Base-by-base conservation (phyloP, 2,797 vertebrate species). In the Anomalospiza imberbis region DNA sequence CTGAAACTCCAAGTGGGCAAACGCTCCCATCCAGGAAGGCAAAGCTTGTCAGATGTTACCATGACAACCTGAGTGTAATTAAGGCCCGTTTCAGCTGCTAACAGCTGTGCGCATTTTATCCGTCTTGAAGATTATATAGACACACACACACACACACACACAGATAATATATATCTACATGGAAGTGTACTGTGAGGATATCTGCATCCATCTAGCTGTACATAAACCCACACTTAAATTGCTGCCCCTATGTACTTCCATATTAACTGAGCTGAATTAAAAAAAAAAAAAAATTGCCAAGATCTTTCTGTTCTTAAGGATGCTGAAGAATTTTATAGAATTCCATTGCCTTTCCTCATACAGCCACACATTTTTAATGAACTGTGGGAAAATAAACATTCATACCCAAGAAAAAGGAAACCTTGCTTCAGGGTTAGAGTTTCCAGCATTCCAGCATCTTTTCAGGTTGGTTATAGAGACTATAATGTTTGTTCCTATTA, bases 61-160 rank as follows among this genome's bases (percentile, higher is more conserved):
- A 98, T 98, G 95, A 96, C 96, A 98, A 97, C 97, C 38, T 96
- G 92, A 95, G 97, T 97, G 97, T 97, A 98, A 98, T 98, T 98
- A 98, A 97, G 97, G 94, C 95, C 97, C 1, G 42, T 91, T 98
- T 98, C 97, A 97, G 97, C 96, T 97, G 96, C 96, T 96, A 98
- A 97, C 97, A 98, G 97, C 97, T 98, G 98, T 96, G 97, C 85
- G 92, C 96, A 97, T 97, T 98, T 97, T 97, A 97, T 98, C 96
- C 96, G 96, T 92, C 95, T 95, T 95, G 93, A 97, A 97, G 80
- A 92, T 80, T 87, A 34, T 85, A 83, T 55, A 79, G 61, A 89
- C 65, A 89, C 3, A 55, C 10, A 48, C 7, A 58, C 17, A 40
- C 5, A 75, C 13, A 34, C 34, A 81, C 31, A n/a, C 32, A 38